phyloP scores from a whole-genome alignment of 2,113 vertebrate genomes.

The Trematocara unimaculatum region DNA sequence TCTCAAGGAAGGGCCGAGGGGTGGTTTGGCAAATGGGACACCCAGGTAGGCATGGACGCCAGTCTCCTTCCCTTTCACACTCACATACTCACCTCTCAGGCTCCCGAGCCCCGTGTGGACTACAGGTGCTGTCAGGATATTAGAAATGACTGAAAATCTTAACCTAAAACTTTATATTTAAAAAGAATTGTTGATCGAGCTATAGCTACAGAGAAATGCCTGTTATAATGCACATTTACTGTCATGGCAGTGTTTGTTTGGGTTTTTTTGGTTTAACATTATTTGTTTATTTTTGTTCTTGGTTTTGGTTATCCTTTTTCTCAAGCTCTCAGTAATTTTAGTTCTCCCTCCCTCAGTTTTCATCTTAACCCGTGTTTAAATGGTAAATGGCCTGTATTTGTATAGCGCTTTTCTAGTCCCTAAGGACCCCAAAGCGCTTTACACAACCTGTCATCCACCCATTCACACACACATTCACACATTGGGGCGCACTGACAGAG shows the following conservation, averaged over 20 bases:
- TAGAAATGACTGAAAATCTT: background rate
- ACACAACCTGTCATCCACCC: too few species aligned
- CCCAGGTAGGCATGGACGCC: too few species aligned
- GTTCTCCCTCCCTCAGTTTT: background rate
- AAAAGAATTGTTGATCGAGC: background rate
- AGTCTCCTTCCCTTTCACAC: too few species aligned
- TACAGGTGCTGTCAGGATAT: background rate
- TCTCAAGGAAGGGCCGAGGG: slow-evolving; percentile 75
- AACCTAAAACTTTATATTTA: background rate
- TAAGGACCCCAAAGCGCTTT: too few species aligned
- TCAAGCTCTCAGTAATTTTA: background rate
- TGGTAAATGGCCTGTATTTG: too few species aligned
- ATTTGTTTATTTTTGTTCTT: background rate
- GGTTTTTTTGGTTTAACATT: background rate
- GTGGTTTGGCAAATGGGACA: slow-evolving; percentile 57
- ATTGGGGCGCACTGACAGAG: too few species aligned
- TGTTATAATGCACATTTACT: background rate
- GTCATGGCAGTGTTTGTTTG: background rate
- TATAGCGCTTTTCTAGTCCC: too few species aligned
- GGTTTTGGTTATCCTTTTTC: background rate
- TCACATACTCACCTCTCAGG: too few species aligned
- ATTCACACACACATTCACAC: too few species aligned
- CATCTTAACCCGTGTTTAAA: background rate
- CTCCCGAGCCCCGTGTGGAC: accelerated
- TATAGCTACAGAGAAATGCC: background rate